These are phyloP conservation scores for Drosophila antonietae DNA, from an alignment of 2,888 invertebrate genomes.

Conservation along the genomic window DNA sequence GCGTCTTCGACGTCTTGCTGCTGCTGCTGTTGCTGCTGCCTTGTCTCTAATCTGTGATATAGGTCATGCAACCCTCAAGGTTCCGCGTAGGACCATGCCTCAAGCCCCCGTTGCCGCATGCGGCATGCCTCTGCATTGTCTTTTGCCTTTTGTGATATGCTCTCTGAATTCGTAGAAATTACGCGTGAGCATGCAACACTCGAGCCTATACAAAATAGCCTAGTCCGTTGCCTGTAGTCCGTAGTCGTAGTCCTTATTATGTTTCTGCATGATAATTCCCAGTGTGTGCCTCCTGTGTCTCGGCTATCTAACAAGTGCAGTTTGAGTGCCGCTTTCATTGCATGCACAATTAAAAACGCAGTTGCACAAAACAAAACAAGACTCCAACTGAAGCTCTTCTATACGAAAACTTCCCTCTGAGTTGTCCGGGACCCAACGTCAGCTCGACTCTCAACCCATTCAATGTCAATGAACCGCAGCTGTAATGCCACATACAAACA, in stretches of 20 bases:
- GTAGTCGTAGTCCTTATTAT: constrained; percentile 28
- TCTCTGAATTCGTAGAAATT: constrained; percentile 69
- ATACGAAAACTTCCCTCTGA: constrained; percentile 22
- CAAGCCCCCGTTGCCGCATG: constrained; percentile 26
- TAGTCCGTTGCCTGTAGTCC: constrained; percentile 22
- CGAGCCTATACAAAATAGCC: constrained; percentile 58
- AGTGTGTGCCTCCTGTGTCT: constrained; percentile 27
- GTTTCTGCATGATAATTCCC: constrained; percentile 32
- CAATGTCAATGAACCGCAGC: constrained; percentile 75
- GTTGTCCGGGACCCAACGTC: constrained; percentile 27
- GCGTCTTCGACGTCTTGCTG: constrained; percentile 33
- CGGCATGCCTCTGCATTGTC: constrained; percentile 46
- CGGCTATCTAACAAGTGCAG: constrained; percentile 60
- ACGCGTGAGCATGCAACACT: constrained; percentile 58
- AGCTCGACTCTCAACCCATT: constrained; percentile 60
- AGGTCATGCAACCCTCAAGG: constrained; percentile 80
- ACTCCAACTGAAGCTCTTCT: constrained; percentile 27
- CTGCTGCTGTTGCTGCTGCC: constrained; percentile 16
- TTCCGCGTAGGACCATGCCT: constrained; percentile 52
- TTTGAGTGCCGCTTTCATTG: constrained; percentile 75
- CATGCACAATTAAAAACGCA: constrained; percentile 80
- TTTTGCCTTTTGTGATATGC: constrained; percentile 50
- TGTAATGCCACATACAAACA: constrained; percentile 46
- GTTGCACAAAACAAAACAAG: constrained; percentile 60
- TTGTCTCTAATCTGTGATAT: constrained; percentile 70